Conservation (phyloP, 2,113 vertebrate species). For the Python bivittatus region DNA sequence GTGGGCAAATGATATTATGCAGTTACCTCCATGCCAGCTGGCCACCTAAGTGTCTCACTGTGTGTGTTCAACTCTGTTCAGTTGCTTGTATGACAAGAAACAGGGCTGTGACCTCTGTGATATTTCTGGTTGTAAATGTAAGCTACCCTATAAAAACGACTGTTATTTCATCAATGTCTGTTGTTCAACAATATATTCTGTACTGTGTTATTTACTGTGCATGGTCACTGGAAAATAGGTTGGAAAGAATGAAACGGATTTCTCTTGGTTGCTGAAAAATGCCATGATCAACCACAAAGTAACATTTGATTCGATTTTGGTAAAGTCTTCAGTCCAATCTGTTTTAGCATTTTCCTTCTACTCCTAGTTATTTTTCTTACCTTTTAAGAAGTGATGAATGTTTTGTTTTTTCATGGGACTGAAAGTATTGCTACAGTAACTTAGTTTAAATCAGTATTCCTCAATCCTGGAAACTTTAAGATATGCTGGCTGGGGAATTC, state of each 20-base stretch:
- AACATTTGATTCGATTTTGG: constrained; percentile 23
- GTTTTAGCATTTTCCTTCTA: constrained; percentile 2
- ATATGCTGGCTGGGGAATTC: not conserved
- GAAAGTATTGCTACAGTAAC: not conserved
- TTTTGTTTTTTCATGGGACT: constrained; percentile 2
- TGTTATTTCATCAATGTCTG: constrained; percentile 71
- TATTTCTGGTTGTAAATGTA: constrained; percentile 77
- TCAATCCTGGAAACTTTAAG: not conserved
- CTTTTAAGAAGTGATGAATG: not conserved
- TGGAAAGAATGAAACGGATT: constrained; percentile 30
- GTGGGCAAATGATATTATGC: constrained; percentile 69
- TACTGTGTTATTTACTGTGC: constrained; percentile 54
- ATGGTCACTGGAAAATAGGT: constrained; percentile 23
- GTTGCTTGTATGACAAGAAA: constrained; percentile 68
- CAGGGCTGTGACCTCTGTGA: constrained; percentile 74
- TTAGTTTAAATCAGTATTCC: not conserved
- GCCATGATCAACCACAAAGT: not conserved
- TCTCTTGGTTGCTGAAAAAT: not conserved
- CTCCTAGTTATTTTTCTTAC: not conserved
- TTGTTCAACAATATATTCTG: constrained; percentile 53
- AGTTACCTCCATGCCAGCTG: constrained; percentile 69
- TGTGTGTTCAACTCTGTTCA: constrained; percentile 70
- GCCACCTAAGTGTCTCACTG: constrained; percentile 69
- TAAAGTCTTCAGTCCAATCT: not conserved
- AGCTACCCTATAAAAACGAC: constrained; percentile 72